Conservation (phyloP, 1,140 invertebrate genomes). For the Rhynchophorus ferrugineus region DNA sequence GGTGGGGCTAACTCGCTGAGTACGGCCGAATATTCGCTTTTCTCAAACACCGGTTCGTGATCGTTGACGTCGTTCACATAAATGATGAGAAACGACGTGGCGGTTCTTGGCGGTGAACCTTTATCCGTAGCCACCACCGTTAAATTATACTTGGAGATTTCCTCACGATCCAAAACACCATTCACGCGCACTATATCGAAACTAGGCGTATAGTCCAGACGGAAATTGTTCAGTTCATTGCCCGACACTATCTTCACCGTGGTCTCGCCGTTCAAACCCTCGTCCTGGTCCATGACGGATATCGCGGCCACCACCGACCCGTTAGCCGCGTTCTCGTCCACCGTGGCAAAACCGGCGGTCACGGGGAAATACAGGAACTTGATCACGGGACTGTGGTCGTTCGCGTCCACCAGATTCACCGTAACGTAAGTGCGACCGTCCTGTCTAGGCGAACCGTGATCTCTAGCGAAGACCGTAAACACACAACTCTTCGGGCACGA, state of each 20-base stretch:
- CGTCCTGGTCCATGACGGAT: slow-evolving; percentile 84
- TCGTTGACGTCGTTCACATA: slow-evolving; percentile 94
- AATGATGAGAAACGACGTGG: slow-evolving; percentile 79
- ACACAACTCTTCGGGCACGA: slow-evolving; percentile 83
- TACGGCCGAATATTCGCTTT: slow-evolving; percentile 82
- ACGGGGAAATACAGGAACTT: slow-evolving; percentile 82
- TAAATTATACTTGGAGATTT: slow-evolving; percentile 85
- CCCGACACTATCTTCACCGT: slow-evolving; percentile 75
- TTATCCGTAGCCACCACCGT: slow-evolving; percentile 85
- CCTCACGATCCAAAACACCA: slow-evolving; percentile 84
- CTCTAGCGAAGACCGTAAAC: slow-evolving; percentile 86
- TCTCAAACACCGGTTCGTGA: slow-evolving; percentile 89
- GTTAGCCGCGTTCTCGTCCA: slow-evolving; percentile 87
- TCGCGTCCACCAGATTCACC: slow-evolving; percentile 86
- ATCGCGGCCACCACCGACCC: slow-evolving; percentile 88
- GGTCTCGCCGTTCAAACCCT: slow-evolving; percentile 83
- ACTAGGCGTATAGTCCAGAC: slow-evolving; percentile 71
- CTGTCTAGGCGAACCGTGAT: slow-evolving; percentile 83
- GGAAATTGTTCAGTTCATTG: slow-evolving; percentile 86
- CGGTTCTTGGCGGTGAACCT: slow-evolving; percentile 75
- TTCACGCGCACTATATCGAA: slow-evolving; percentile 89
- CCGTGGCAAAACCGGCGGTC: slow-evolving; percentile 75
- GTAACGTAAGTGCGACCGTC: slow-evolving; percentile 91
- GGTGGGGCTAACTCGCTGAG: slow-evolving; percentile 79
- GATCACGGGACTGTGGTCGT: slow-evolving; percentile 91